Percentiles rank a stretch among this genome's conserved stretches.
These are phyloP conservation scores for Eclectus roratus DNA, from an alignment of 2,113 vertebrate species.

Conservation along the genomic window DNA sequence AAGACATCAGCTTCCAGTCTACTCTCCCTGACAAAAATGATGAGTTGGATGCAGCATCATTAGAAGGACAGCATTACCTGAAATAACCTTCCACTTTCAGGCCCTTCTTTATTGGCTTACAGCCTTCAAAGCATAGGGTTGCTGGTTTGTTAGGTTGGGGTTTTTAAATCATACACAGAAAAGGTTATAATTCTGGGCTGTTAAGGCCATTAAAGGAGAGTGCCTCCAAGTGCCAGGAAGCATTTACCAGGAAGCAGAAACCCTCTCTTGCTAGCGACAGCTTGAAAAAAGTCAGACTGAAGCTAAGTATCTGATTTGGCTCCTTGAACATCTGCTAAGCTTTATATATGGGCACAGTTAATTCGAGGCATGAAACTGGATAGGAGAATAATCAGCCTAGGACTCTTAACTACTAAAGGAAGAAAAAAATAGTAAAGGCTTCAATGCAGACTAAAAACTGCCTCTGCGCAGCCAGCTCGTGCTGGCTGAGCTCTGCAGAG, in stretches of 20 bases:
- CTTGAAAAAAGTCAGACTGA: background rate
- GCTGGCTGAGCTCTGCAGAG: background rate
- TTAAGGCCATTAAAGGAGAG: background rate
- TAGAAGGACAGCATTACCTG: background rate
- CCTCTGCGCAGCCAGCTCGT: background rate
- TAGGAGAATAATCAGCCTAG: background rate
- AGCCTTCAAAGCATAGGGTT: background rate
- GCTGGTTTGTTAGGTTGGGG: background rate
- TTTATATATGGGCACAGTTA: background rate
- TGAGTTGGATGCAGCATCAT: background rate
- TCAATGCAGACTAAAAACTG: background rate
- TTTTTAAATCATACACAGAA: background rate
- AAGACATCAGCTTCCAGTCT: background rate
- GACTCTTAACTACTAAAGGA: background rate
- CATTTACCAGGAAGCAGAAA: background rate
- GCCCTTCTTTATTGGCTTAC: background rate
- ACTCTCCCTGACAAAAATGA: background rate
- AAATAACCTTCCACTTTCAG: background rate
- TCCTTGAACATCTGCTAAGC: slow-evolving; percentile 36
- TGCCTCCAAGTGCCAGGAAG: background rate
- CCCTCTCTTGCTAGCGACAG: background rate
- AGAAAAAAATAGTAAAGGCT: background rate
- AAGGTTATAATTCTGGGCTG: background rate
- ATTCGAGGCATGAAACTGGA: slow-evolving; percentile 23
- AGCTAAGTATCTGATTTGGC: background rate